These are phyloP conservation scores for Notiomystis cincta DNA, from an alignment of 2,113 vertebrate species.

Conservation along the genomic window DNA sequence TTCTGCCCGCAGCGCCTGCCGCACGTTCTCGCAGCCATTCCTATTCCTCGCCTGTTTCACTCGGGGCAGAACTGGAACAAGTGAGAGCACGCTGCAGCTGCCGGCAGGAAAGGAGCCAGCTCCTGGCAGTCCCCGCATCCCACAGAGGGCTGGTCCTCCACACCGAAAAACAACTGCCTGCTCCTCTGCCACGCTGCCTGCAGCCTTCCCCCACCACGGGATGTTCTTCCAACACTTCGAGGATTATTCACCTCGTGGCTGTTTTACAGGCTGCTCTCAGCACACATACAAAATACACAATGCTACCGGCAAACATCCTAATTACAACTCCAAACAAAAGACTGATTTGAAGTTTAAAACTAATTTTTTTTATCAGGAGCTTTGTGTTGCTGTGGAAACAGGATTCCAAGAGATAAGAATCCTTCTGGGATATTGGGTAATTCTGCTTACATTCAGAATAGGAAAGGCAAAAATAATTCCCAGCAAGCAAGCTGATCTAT, in stretches of 20 bases:
- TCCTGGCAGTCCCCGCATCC: background rate
- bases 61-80: background rate
- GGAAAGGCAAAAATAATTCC: constrained; percentile 1
- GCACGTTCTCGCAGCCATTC: background rate
- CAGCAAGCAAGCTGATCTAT: background rate
- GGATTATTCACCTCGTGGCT: background rate
- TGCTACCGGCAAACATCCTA: background rate
- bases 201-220: background rate
- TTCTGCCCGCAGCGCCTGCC: background rate
- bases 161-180: background rate
- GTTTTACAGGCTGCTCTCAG: background rate
- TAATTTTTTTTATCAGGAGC: background rate
- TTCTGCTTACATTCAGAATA: background rate
- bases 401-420: constrained; percentile 10
- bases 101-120: background rate
- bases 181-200: background rate
- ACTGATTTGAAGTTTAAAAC: background rate
- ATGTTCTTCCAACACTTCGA: background rate
- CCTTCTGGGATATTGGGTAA: background rate
- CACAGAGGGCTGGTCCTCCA: background rate
- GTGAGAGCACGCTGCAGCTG: constrained; percentile 38
- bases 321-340: background rate
- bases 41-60: background rate
- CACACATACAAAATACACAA: background rate
- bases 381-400: constrained; percentile 50